Evolutionary conservation across 1,140 invertebrate genomes (phyloP), one percentile per base, ranked within the genome.

Genomic region (Drosophila arizonae): DNA sequence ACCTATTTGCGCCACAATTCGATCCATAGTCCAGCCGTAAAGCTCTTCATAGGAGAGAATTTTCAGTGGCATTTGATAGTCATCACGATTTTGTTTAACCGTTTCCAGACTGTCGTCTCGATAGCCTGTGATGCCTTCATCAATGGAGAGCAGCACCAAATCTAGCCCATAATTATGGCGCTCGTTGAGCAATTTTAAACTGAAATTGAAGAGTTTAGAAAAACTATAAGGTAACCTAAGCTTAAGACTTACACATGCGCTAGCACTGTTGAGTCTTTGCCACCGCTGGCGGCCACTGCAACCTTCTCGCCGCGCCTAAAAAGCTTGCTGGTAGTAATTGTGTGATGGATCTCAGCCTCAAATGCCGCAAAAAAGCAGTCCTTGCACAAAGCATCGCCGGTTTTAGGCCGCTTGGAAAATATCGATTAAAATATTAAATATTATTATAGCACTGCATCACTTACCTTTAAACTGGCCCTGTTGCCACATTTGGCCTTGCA

Each of bases 1-100:
- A 0, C 99, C 99, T 77, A 99, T 97, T 94, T 97, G 92, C 0
- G 95, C 94, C 3, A 99, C 99, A 92, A 99, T 99, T 86, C 96
- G 96, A 94, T 99, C 99, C 99, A 99, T 99, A 17, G 98, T 99
- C 99, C 99, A 99, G 0, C 98, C 99, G 94, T 99, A 99, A 0
- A 99, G 93, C 77, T 99, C 98, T 94, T 99, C 96, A 91, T 99
- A 99, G 0, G 98, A 99, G 5, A 99, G 93, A 68, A 99, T 98
- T 93, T 97, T 99, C 30, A 99, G 93, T 41, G 98, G 96, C 92
- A 99, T 95, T 73, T 95, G 94, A 93, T 99, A 99, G 92, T 99
- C 97, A 81, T 96, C 95, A 80, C 96, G 93, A 90, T 99, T 99
- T 91, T 96, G 94, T 92, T 98, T 98, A 0, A 99, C 98, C 26